These are phyloP conservation scores for Calephelis perditalis DNA, from an alignment of 2,888 invertebrate species.

Conservation along the genomic window DNA sequence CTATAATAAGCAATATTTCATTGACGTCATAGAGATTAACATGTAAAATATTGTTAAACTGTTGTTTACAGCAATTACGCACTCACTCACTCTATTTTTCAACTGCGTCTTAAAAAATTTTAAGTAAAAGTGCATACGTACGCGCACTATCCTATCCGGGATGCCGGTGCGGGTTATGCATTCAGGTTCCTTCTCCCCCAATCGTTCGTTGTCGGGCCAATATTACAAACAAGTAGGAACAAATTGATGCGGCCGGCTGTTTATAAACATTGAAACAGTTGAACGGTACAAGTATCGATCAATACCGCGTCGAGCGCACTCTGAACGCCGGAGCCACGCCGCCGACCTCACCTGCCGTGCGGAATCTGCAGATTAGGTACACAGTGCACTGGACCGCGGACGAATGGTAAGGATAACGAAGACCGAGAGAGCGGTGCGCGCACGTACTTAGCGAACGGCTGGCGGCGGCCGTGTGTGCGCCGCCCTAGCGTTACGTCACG, in stretches of 20 bases:
- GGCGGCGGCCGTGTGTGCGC: constrained; percentile 60
- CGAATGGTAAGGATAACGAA: constrained; percentile 41
- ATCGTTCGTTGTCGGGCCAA: constrained; percentile 43
- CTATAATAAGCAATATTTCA: constrained; percentile 29
- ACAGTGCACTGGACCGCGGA: constrained; percentile 44
- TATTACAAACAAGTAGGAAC: constrained; percentile 58
- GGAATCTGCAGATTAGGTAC: constrained; percentile 41
- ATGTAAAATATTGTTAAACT: too few species aligned
- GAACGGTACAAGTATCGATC: constrained; percentile 55
- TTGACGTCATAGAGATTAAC: constrained; percentile 33
- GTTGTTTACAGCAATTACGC: too few species aligned
- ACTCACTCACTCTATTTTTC: too few species aligned
- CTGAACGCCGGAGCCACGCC: constrained; percentile 48
- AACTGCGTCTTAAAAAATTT: constrained; percentile 24
- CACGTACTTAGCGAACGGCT: constrained; percentile 59
- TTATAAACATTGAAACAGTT: constrained; percentile 70
- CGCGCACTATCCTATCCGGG: constrained; percentile 47
- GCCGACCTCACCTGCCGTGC: constrained; percentile 54
- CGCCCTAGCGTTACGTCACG: constrained; percentile 63
- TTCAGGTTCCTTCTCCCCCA: constrained; percentile 47
- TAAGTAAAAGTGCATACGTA: constrained; percentile 57
- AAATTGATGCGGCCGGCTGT: constrained; percentile 65
- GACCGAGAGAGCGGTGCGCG: constrained; percentile 39
- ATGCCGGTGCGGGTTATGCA: constrained; percentile 45
- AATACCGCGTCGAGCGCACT: constrained; percentile 50